Percentiles rank a stretch among this genome's conserved stretches.
These are phyloP conservation scores for Laupala kohalensis DNA, from an alignment of 1,140 invertebrate species.

Conservation along the genomic window DNA sequence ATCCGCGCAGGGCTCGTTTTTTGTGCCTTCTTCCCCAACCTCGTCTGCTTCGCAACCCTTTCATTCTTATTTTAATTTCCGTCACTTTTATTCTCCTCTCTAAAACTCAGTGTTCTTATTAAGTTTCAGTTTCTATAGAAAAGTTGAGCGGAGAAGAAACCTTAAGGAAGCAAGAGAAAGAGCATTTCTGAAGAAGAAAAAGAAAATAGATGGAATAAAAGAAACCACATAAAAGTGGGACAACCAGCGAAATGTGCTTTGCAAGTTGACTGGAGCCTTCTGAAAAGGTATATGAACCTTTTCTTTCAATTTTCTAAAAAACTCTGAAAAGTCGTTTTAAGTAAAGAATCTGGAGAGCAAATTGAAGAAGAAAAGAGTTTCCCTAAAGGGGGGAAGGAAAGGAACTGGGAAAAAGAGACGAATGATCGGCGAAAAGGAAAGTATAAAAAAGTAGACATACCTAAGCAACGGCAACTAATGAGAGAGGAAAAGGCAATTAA, in stretches of 20 bases:
- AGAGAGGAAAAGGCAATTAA: not conserved
- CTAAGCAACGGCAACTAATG: not conserved
- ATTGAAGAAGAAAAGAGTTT: not conserved
- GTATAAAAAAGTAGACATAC: not conserved
- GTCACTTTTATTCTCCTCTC: not conserved
- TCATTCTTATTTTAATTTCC: not conserved
- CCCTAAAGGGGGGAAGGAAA: not conserved
- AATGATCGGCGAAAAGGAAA: not conserved
- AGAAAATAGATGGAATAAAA: not conserved
- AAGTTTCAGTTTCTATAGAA: not conserved
- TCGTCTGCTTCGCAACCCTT: not conserved
- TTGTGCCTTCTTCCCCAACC: not conserved
- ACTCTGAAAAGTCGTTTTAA: not conserved
- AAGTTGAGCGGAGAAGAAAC: not conserved
- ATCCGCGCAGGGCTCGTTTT: not conserved
- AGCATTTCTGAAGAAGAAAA: not conserved
- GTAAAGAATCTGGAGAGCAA: not conserved
- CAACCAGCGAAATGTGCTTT: not conserved
- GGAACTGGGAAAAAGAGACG: not conserved
- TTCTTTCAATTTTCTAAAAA: not conserved
- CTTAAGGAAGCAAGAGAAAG: not conserved
- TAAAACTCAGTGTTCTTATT: not conserved
- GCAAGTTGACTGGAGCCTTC: not conserved
- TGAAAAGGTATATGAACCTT: not conserved
- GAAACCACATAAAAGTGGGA: not conserved